Percentiles rank a stretch among this genome's conserved stretches.
phyloP scores from a whole-genome alignment of 2,113 vertebrate species.

The Panthera tigris region DNA sequence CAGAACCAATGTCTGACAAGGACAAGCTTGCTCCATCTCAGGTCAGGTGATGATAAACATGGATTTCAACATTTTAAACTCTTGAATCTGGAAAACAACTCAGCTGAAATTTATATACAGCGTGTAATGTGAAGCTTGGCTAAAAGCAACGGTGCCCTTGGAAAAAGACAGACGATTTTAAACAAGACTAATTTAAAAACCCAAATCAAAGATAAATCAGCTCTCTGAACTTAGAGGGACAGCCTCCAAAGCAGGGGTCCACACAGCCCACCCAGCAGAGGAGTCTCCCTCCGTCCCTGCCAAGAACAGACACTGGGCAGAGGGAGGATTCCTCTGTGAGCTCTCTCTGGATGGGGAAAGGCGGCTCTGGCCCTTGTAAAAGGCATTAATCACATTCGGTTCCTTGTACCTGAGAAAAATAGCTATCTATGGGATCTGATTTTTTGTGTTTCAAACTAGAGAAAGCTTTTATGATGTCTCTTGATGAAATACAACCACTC shows the following conservation, averaged over 20 bases:
- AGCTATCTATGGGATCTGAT: constrained; percentile 73
- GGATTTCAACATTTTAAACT: constrained; percentile 18
- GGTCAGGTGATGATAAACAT: not conserved
- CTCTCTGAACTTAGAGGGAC: constrained; percentile 60
- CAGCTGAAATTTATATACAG: constrained; percentile 49
- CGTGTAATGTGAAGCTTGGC: constrained; percentile 28
- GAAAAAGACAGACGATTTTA: constrained; percentile 54
- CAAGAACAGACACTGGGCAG: not conserved
- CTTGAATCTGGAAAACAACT: constrained; percentile 52
- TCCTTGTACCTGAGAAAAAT: constrained; percentile 74
- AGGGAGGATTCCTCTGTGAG: constrained; percentile 44
- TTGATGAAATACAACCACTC: constrained; percentile 78
- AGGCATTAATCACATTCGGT: constrained; percentile 75
- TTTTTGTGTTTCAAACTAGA: constrained; percentile 75
- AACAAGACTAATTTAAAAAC: constrained; percentile 76
- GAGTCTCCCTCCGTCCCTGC: constrained; percentile 9
- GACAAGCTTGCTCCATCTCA: not conserved
- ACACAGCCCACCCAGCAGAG: constrained; percentile 42
- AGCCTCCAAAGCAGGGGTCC: constrained; percentile 59
- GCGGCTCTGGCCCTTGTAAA: not conserved
- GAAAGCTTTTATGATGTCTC: constrained; percentile 82
- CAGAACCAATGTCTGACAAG: not conserved
- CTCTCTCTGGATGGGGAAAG: not conserved
- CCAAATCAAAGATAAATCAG: constrained; percentile 77
- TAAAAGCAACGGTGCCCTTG: constrained; percentile 66